phyloP scores from a whole-genome alignment of 2,797 vertebrate species.

The Hemibagrus guttatus region DNA sequence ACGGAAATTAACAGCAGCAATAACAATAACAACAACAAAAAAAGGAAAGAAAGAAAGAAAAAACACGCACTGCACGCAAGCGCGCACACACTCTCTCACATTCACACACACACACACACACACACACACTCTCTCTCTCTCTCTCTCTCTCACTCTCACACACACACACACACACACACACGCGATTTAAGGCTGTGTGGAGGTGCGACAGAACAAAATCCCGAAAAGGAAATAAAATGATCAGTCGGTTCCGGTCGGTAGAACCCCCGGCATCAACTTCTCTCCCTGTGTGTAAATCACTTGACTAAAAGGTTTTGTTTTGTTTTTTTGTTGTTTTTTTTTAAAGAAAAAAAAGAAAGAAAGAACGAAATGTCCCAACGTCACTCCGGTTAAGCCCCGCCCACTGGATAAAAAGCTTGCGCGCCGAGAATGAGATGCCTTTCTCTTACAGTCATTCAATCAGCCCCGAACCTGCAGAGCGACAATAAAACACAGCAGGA shows the following conservation, averaged over 20 bases:
- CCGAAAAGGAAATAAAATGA: background rate
- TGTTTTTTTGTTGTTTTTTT: background rate
- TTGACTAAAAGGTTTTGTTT: conserved; percentile 59
- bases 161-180: background rate
- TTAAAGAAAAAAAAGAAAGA: conserved; percentile 64
- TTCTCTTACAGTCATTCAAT: conserved; percentile 58
- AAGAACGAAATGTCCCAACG: conserved; percentile 69
- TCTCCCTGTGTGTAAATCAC: conserved; percentile 77
- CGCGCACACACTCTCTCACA: background rate
- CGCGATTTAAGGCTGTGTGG: background rate
- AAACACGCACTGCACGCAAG: conserved; percentile 59
- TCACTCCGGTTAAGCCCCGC: conserved; percentile 78
- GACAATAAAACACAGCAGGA: background rate
- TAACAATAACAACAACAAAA: conserved; percentile 57
- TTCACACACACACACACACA: background rate
- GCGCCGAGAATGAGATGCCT: conserved; percentile 26
- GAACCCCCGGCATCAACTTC: conserved; percentile 77
- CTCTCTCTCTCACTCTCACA: background rate
- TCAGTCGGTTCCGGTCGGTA: conserved; percentile 66
- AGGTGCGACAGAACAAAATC: conserved; percentile 12
- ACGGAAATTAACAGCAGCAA: conserved; percentile 51
- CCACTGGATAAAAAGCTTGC: conserved; percentile 55
- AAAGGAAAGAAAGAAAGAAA: conserved; percentile 26
- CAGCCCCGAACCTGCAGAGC: conserved; percentile 1
- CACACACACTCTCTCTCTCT: background rate